These are phyloP conservation scores for Platygyra sinensis DNA, from an alignment of 64 coral and sea anemone genomes.

Conservation along the genomic window DNA sequence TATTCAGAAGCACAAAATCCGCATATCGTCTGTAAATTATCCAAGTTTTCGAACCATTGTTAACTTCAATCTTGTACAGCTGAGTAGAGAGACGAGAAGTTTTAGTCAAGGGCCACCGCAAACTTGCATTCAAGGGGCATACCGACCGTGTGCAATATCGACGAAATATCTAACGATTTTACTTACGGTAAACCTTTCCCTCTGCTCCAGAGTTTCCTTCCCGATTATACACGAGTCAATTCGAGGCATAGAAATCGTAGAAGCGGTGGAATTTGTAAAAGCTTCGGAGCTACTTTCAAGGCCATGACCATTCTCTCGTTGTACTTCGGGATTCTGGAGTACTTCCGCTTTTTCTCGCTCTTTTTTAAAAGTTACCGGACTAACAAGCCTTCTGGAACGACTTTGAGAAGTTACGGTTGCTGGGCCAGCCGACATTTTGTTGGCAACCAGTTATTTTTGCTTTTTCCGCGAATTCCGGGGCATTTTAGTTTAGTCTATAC, in stretches of 20 bases:
- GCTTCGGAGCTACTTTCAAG: background rate
- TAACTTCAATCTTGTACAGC: conserved; percentile 94
- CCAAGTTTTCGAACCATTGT: conserved; percentile 79
- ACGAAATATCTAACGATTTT: background rate
- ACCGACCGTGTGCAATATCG: background rate
- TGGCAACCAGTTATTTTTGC: background rate
- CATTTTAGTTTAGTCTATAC: background rate
- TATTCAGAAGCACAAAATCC: conserved; percentile 96
- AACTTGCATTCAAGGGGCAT: background rate
- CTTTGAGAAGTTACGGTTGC: background rate
- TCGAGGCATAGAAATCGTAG: conserved; percentile 39
- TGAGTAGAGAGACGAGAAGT: conserved; percentile 12
- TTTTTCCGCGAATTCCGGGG: background rate
- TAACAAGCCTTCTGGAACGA: background rate
- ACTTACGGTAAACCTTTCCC: conserved; percentile 90
- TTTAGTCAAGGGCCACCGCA: background rate
- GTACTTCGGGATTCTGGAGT: background rate
- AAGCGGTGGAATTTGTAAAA: background rate
- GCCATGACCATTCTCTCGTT: background rate
- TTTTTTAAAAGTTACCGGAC: background rate
- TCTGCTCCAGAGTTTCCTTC: conserved; percentile 78
- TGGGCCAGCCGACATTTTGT: conserved; percentile 2
- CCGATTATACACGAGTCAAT: conserved; percentile 83
- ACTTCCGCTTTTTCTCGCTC: background rate
- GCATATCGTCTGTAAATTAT: conserved; percentile 91